Conservation (phyloP, 2,888 invertebrate species). For the Bhutanitis thaidina region DNA sequence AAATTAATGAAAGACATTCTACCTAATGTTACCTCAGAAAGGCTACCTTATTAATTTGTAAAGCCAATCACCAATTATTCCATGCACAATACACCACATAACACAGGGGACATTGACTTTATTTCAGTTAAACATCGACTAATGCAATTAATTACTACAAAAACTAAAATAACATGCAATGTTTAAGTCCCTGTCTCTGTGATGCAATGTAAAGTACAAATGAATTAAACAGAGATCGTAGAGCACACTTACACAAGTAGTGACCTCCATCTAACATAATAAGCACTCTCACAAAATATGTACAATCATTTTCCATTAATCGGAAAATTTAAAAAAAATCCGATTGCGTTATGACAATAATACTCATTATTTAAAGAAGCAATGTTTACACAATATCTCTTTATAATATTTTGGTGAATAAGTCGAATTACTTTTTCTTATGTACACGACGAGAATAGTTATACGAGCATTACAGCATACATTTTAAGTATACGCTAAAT, state of each 20-base stretch:
- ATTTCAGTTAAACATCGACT: too few species aligned
- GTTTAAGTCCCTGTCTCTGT: background rate
- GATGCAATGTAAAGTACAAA: constrained; percentile 8
- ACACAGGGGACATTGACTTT: background rate
- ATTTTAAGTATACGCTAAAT: too few species aligned
- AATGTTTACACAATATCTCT: background rate
- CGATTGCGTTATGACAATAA: background rate
- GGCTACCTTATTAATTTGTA: constrained; percentile 17
- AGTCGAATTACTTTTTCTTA: too few species aligned
- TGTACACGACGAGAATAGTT: too few species aligned
- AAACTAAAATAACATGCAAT: background rate
- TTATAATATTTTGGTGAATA: background rate
- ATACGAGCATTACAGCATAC: too few species aligned
- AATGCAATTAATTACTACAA: too few species aligned
- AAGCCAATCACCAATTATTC: constrained; percentile 14
- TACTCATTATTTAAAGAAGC: background rate
- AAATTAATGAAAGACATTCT: constrained; percentile 26
- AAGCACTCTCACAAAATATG: constrained; percentile 5
- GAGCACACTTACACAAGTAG: background rate
- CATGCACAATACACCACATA: constrained; percentile 8
- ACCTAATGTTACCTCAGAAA: constrained; percentile 24
- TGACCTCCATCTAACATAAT: constrained; percentile 1
- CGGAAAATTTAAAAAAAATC: background rate
- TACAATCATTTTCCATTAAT: constrained; percentile 7
- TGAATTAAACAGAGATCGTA: background rate